phyloP scores from a whole-genome alignment of 2,888 invertebrate species.

The Serripes groenlandicus region DNA sequence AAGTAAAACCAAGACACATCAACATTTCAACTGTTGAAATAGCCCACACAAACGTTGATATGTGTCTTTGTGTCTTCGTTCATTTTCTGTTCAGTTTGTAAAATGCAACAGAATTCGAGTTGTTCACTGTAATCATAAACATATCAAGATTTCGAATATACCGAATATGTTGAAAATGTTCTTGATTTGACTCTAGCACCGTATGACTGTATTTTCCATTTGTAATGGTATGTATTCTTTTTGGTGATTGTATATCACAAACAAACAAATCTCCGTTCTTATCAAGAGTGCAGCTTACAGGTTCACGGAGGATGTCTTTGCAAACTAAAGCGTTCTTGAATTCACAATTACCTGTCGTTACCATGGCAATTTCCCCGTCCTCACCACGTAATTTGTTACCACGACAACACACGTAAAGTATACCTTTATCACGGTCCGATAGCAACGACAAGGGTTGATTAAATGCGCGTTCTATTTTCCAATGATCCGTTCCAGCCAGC shows the following conservation, averaged over 20 bases:
- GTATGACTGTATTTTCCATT: slow-evolving; percentile 40
- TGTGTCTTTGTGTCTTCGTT: no score
- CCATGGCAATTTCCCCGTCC: slow-evolving; percentile 30
- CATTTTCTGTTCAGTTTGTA: not conserved
- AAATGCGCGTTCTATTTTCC: slow-evolving; percentile 43
- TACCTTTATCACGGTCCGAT: slow-evolving; percentile 1
- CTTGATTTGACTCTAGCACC: slow-evolving; percentile 29
- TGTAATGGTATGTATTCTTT: slow-evolving; percentile 32
- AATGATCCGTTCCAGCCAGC: not conserved
- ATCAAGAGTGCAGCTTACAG: slow-evolving; percentile 44
- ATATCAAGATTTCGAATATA: not conserved
- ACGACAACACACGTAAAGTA: slow-evolving; percentile 33
- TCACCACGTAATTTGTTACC: slow-evolving; percentile 40
- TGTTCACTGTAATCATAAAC: slow-evolving; percentile 24
- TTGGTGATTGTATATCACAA: slow-evolving; percentile 44
- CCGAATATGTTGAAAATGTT: slow-evolving; percentile 54
- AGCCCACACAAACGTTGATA: no score
- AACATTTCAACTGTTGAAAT: no score
- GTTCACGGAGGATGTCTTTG: slow-evolving; percentile 10
- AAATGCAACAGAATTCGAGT: not conserved
- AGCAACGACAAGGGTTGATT: slow-evolving; percentile 44
- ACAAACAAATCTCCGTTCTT: slow-evolving; percentile 39
- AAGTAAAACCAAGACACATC: no score
- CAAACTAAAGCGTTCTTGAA: not conserved
- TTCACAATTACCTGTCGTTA: slow-evolving; percentile 26